Conservation (phyloP, 37 sponge, comb jelly and placozoan species). For the Ianthella basta region DNA sequence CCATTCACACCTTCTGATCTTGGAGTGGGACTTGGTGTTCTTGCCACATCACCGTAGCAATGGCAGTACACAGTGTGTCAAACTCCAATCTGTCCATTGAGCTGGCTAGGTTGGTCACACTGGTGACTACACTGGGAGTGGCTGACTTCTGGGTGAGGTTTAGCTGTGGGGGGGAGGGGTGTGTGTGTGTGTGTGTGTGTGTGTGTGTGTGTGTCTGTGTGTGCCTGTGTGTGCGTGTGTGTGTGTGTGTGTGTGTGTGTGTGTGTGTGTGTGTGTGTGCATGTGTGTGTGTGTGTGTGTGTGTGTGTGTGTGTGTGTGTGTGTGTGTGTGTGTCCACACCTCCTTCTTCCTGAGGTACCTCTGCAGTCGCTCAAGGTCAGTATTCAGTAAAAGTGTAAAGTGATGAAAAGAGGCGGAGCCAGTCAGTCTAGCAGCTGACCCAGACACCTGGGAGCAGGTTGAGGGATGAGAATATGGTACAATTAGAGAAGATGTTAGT, state of each 20-base stretch:
- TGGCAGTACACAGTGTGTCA: constrained; percentile 8
- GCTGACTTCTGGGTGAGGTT: constrained; percentile 44
- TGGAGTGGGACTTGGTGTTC: constrained; percentile 10
- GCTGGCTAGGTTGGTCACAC: constrained; percentile 18
- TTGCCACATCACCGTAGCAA: constrained; percentile 15
- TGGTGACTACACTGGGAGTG: constrained; percentile 48
- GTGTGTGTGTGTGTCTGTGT: not conserved
- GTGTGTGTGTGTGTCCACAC: not conserved
- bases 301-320: not conserved
- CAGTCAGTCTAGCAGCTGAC: constrained; percentile 64
- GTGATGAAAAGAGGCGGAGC: constrained; percentile 73
- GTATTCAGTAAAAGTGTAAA: constrained; percentile 78
- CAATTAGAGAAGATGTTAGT: too few relatives aligned
- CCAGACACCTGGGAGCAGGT: constrained; percentile 78
- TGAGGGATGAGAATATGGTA: too few relatives aligned
- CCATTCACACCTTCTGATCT: not conserved
- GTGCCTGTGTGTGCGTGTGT: not conserved
- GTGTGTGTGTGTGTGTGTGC: not conserved
- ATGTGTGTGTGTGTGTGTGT: too few relatives aligned
- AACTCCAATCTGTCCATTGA: not conserved
- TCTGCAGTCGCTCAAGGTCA: constrained; percentile 36
- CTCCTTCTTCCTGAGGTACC: constrained; percentile 4
- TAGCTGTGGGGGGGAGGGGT: constrained; percentile 25
- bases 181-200: not conserved
- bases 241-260: not conserved